phyloP scores from a whole-genome alignment of 2,888 invertebrate species.

The Drosophila kanekoi region DNA sequence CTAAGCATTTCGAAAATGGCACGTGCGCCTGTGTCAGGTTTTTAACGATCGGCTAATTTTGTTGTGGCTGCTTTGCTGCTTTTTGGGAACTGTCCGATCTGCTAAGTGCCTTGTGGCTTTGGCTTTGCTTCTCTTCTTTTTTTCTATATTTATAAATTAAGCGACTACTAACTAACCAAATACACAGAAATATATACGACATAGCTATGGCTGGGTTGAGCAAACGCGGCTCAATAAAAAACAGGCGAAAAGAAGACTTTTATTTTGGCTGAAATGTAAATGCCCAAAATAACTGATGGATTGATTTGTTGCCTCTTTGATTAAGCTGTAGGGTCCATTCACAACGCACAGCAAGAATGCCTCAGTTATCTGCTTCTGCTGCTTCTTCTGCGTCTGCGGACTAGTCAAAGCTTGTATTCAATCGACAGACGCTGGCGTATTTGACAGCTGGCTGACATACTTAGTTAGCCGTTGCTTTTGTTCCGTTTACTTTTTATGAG shows the following conservation, averaged over 20 bases:
- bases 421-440: conserved; percentile 19
- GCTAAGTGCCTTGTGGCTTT: conserved; percentile 53
- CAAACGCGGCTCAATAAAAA: conserved; percentile 51
- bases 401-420: conserved; percentile 38
- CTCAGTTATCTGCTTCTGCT: background rate
- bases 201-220: conserved; percentile 1
- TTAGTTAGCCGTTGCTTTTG: conserved; percentile 18
- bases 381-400: background rate
- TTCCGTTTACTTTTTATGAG: background rate
- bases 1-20: conserved; percentile 75
- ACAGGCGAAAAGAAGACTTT: conserved; percentile 20
- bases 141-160: conserved; percentile 40
- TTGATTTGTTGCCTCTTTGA: conserved; percentile 64
- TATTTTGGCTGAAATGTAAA: conserved; percentile 46
- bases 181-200: conserved; percentile 9
- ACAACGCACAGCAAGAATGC: conserved; percentile 32
- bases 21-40: conserved; percentile 80
- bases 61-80: conserved; percentile 27
- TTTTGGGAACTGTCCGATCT: conserved; percentile 40
- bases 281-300: conserved; percentile 67
- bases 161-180: conserved; percentile 52
- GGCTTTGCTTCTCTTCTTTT: conserved; percentile 28
- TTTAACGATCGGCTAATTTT: conserved; percentile 78
- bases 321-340: conserved; percentile 69
- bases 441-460: conserved; percentile 27